Conservation (phyloP, 2,797 vertebrate species). For the Spinus olivaceus region DNA sequence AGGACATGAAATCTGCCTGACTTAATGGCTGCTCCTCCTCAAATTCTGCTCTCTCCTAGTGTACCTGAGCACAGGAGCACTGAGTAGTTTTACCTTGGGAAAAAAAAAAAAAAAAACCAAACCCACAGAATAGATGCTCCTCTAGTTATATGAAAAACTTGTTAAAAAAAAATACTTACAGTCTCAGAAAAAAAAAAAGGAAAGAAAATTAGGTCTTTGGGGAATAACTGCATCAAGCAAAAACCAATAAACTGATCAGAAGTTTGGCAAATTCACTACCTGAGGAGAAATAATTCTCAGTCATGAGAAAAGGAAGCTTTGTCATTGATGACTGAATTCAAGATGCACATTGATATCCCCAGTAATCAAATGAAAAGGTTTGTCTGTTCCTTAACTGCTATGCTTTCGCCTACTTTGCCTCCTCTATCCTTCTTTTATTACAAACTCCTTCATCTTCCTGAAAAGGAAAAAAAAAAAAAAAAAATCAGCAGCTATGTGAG, state of each 20-base stretch:
- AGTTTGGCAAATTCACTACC: background rate
- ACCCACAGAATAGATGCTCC: background rate
- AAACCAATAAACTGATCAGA: background rate
- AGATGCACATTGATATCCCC: background rate
- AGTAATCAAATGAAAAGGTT: background rate
- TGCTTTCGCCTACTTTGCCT: background rate
- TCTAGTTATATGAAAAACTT: background rate
- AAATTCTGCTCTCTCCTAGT: background rate
- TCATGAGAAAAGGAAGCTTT: background rate
- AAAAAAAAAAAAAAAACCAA: background rate
- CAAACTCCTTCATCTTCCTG: background rate
- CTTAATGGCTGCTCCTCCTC: background rate
- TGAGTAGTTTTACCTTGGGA: background rate
- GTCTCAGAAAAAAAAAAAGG: background rate
- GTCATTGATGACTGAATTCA: background rate
- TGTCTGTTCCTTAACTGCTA: background rate
- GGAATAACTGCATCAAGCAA: background rate
- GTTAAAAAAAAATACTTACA: rapidly evolving
- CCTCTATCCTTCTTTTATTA: background rate
- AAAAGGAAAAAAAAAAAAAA: too few species aligned
- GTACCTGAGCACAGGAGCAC: background rate
- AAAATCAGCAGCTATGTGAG: background rate
- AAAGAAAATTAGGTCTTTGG: background rate
- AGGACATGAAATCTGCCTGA: background rate
- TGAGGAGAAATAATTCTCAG: background rate